phyloP scores from a whole-genome alignment of 23 tunicate species.

The Halocynthia roretzi region DNA sequence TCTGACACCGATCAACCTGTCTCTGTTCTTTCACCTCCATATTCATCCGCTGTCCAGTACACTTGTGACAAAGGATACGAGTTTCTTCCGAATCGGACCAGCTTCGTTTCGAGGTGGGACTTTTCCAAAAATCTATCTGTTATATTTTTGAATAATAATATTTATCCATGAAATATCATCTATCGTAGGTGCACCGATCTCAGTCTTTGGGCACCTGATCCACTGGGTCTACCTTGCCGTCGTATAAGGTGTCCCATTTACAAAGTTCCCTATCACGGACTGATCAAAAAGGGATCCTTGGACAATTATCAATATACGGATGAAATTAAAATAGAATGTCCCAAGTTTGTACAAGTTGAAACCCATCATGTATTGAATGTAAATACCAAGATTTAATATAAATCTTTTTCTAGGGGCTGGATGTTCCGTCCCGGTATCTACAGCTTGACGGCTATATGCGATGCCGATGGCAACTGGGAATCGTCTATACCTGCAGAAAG shows the following conservation, averaged over 20 bases:
- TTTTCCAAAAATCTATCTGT: background rate
- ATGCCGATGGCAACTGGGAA: conserved; percentile 40
- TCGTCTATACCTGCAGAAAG: conserved; percentile 10
- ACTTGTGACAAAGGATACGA: conserved; percentile 57
- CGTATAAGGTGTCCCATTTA: conserved; percentile 38
- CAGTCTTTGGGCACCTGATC: conserved; percentile 69
- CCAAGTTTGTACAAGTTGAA: conserved; percentile 14
- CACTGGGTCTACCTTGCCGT: conserved; percentile 26
- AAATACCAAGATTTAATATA: background rate
- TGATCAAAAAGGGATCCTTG: conserved; percentile 25
- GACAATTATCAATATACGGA: conserved; percentile 12
- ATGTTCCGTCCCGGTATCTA: conserved; percentile 46
- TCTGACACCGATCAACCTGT: background rate
- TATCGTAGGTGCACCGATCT: conserved; percentile 51
- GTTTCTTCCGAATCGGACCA: conserved; percentile 23
- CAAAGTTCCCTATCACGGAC: conserved; percentile 35
- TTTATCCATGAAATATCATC: background rate
- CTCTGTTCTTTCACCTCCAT: background rate
- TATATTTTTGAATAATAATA: background rate
- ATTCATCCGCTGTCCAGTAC: conserved; percentile 37
- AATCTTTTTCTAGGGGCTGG: conserved; percentile 24
- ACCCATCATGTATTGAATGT: background rate
- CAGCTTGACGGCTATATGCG: conserved; percentile 21
- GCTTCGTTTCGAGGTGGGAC: conserved; percentile 32
- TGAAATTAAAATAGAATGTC: conserved; percentile 33